Conservation (phyloP, 2,797 vertebrate genomes). For the Balearica regulorum region DNA sequence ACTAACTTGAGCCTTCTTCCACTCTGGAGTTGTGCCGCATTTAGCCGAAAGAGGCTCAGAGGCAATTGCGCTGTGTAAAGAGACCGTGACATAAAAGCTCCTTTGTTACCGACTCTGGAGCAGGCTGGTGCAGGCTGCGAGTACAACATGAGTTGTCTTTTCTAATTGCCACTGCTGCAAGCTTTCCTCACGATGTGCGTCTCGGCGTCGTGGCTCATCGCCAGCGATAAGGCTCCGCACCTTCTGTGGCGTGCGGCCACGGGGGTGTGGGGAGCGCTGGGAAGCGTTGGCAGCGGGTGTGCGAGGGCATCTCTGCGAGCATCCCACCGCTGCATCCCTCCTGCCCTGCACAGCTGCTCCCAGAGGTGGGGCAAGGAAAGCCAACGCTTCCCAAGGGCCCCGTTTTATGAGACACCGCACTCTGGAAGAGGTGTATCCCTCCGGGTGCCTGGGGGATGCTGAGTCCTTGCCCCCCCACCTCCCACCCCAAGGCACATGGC, state of each 20-base stretch:
- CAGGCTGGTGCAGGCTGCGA: background rate
- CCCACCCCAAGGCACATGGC: no score
- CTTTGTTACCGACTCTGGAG: background rate
- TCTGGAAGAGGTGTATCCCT: background rate
- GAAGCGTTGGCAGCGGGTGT: background rate
- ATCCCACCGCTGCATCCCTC: background rate
- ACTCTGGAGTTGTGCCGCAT: background rate
- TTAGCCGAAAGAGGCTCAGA: background rate
- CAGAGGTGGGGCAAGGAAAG: background rate
- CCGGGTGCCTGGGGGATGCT: background rate
- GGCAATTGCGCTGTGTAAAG: background rate
- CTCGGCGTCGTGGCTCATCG: fast-evolving
- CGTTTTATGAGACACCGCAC: background rate
- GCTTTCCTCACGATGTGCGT: fast-evolving
- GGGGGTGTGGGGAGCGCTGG: background rate
- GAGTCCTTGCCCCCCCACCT: background rate
- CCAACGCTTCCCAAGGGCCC: background rate
- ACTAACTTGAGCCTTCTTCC: background rate
- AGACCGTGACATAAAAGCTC: background rate
- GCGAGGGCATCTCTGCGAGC: background rate
- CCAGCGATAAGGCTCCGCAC: background rate
- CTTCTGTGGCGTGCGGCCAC: fast-evolving
- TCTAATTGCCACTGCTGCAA: background rate
- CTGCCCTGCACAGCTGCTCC: background rate
- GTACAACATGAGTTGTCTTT: background rate